Evolutionary conservation across 2,113 vertebrate species (phyloP), one percentile per base, ranked within the genome.

Genomic region (Promerops cafer): DNA sequence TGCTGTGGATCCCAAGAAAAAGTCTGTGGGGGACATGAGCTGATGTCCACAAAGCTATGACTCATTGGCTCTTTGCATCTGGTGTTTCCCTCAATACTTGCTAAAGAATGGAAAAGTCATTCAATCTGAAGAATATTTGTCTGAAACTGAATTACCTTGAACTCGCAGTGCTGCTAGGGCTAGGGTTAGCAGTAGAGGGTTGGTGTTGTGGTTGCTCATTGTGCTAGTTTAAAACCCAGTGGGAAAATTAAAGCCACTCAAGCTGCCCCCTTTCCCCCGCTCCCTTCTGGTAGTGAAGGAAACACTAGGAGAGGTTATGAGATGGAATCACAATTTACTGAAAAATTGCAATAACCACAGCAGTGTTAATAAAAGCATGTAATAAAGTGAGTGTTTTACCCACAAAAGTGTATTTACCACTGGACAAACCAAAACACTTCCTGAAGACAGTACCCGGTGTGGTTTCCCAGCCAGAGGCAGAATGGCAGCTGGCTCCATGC

Each of bases 151-250:
- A 33, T 50, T 74, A 27, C 8, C 23, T 66, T 63, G 19, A 31
- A 27, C 28, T 80, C 0, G 0, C 0, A 3, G 0, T 37, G 28
- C 16, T 81, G 28, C 30, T 59, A 17, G 16, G 31, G 53, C n/a
- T 42, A 15, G 22, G 16, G 13, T 61, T 74, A 45, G 11, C 9
- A 40, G 40, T 8, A 27, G 76, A 60, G 30, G 26, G 5, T 22
- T 54, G 16, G 12, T 61, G 31, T 5, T 56, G 28, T 60, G 57
- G 22, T 9, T 64, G 53, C 44, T 64, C 33, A 9, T 13, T 18
- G 10, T 49, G 53, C 37, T 60, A 16, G 18, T 61, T 87, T 39
- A 24, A 78, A 87, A 69, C 22, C 6, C 47, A 39, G 27, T 10
- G 39, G 54, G 64, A 69, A 61, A 45, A 69, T 78, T 28, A 39